A percentile compares a stretch with the other conserved stretches of the same genome.
Conservation (phyloP, 2,888 invertebrate genomes). For the Pomacea canaliculata region DNA sequence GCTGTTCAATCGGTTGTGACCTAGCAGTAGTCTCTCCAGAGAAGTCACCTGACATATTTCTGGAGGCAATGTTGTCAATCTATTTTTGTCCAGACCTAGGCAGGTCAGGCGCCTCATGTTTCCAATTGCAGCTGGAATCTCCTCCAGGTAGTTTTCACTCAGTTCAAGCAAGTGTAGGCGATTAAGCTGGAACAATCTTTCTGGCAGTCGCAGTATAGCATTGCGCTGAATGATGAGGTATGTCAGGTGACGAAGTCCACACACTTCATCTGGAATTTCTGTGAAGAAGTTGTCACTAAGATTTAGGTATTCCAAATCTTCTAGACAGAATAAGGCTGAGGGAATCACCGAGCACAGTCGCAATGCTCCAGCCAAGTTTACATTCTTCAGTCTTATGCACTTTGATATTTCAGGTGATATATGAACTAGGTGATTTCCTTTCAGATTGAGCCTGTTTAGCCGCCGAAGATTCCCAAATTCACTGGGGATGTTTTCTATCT, state of each 20-base stretch:
- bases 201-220: constrained; percentile 56
- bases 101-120: constrained; percentile 44
- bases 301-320: constrained; percentile 47
- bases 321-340: constrained; percentile 49
- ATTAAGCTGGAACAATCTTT: constrained; percentile 52
- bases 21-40: constrained; percentile 40
- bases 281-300: constrained; percentile 61
- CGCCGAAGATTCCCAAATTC: constrained; percentile 53
- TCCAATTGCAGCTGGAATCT: constrained; percentile 39
- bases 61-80: constrained; percentile 45
- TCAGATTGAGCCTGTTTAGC: constrained; percentile 51
- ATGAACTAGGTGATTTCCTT: constrained; percentile 55
- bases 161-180: constrained; percentile 54
- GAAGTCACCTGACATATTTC: constrained; percentile 46
- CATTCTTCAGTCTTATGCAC: constrained; percentile 49
- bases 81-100: constrained; percentile 51
- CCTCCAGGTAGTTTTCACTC: constrained; percentile 58
- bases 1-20: constrained; percentile 42
- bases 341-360: constrained; percentile 54
- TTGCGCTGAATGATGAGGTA: constrained; percentile 56
- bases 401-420: constrained; percentile 51
- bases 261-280: constrained; percentile 53
- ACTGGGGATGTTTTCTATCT: constrained; percentile 57
- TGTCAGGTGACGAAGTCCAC: constrained; percentile 49
- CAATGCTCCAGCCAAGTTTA: constrained; percentile 60